phyloP scores from a whole-genome alignment of 2,113 vertebrate genomes.

The Catharus minimus region DNA sequence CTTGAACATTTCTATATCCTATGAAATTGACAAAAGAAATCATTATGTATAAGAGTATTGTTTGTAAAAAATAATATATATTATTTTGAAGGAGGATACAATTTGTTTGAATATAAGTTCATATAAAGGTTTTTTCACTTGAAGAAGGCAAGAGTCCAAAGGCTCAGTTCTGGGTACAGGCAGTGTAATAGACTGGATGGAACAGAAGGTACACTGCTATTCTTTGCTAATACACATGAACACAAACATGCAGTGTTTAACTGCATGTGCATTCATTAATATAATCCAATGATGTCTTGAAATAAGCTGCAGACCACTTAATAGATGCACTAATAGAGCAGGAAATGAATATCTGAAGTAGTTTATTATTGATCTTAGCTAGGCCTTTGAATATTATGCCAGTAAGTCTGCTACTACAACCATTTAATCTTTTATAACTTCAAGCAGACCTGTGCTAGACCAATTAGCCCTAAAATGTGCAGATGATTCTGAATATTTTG shows the following conservation, averaged over 20 bases:
- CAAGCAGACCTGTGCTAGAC: not conserved
- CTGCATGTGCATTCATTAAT: not conserved
- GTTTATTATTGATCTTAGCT: not conserved
- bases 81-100: not conserved
- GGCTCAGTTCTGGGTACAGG: not conserved
- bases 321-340: not conserved
- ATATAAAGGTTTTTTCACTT: not conserved
- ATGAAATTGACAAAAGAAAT: not conserved
- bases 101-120: not conserved
- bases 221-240: not conserved
- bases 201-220: not conserved
- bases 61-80: fast-evolving
- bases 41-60: not conserved
- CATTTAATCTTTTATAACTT: not conserved
- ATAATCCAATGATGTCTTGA: not conserved
- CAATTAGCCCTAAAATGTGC: not conserved
- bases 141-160: not conserved
- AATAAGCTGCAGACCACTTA: not conserved
- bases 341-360: not conserved
- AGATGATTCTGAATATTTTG: not conserved
- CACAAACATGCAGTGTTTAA: not conserved
- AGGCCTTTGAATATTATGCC: not conserved
- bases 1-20: not conserved
- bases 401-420: not conserved
- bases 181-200: not conserved